Conservation (phyloP, 1,140 invertebrate genomes). For the Drosophila virilis region DNA sequence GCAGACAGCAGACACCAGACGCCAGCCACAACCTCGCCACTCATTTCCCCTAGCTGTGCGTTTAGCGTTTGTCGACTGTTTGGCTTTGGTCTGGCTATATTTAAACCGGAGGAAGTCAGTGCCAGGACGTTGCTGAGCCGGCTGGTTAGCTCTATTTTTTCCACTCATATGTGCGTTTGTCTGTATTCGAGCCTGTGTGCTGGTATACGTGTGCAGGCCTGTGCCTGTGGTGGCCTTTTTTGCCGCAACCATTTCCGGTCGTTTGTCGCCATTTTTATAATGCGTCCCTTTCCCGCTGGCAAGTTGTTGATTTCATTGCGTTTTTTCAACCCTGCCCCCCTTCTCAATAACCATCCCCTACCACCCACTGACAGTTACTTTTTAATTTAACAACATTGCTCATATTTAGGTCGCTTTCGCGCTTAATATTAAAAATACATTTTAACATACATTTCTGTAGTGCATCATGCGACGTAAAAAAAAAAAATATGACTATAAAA, state of each 20-base stretch:
- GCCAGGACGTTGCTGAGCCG: slow-evolving; percentile 57
- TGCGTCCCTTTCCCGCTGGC: slow-evolving; percentile 53
- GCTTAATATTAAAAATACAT: slow-evolving; percentile 71
- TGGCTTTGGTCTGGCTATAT: slow-evolving; percentile 70
- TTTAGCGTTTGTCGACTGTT: slow-evolving; percentile 65
- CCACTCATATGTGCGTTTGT: slow-evolving; percentile 31
- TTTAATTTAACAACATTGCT: slow-evolving; percentile 71
- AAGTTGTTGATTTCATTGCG: slow-evolving; percentile 73
- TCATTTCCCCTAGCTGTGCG: slow-evolving; percentile 40
- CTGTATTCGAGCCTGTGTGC: slow-evolving; percentile 6
- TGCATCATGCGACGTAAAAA: background rate
- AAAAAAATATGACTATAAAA: slow-evolving; percentile 10
- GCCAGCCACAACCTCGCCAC: background rate
- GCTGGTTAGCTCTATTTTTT: slow-evolving; percentile 56
- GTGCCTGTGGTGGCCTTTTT: slow-evolving; percentile 42
- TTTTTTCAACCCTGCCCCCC: slow-evolving; percentile 24
- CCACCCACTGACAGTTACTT: slow-evolving; percentile 36
- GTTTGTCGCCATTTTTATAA: slow-evolving; percentile 81
- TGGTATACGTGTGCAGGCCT: slow-evolving; percentile 3
- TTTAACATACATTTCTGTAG: slow-evolving; percentile 37
- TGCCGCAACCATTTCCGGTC: slow-evolving; percentile 66
- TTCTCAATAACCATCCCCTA: background rate
- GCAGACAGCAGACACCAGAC: background rate
- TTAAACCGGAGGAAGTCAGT: slow-evolving; percentile 75
- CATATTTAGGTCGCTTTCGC: slow-evolving; percentile 71